These are phyloP conservation scores for Gouania willdenowi DNA, from an alignment of 2,797 vertebrate genomes.

Conservation along the genomic window DNA sequence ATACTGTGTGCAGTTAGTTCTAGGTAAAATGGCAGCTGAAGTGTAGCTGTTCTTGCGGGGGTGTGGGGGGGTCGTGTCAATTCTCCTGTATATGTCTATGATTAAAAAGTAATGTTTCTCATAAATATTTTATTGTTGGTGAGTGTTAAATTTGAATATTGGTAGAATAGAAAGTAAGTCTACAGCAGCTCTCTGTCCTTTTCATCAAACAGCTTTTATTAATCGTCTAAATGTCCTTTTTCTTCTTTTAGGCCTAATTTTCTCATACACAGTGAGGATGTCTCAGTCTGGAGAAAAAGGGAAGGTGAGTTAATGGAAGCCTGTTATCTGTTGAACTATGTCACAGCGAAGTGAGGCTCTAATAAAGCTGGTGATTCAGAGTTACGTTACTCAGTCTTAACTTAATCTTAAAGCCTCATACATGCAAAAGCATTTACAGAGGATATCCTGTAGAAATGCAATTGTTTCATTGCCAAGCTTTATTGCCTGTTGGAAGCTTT, in stretches of 20 bases:
- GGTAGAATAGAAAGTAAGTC: too few relatives aligned
- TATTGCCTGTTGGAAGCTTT: constrained; percentile 43
- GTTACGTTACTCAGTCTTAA: constrained; percentile 20
- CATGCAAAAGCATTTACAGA: constrained; percentile 41
- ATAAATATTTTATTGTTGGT: too few relatives aligned
- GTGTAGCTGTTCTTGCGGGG: too few relatives aligned
- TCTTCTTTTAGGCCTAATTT: constrained; percentile 31
- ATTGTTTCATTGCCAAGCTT: constrained; percentile 36
- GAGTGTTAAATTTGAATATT: too few relatives aligned
- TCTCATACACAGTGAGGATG: constrained; percentile 63
- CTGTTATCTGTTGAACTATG: not conserved
- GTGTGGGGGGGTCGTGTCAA: too few relatives aligned
- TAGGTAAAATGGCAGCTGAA: too few relatives aligned
- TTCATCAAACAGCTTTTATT: too few relatives aligned
- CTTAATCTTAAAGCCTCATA: constrained; percentile 45
- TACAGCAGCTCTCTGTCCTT: too few relatives aligned
- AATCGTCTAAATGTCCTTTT: not conserved
- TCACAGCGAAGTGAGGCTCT: not conserved
- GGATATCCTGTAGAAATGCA: constrained; percentile 62
- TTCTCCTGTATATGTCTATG: too few relatives aligned
- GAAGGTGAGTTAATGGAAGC: constrained; percentile 73
- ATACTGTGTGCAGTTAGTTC: too few relatives aligned
- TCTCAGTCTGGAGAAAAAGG: constrained; percentile 87
- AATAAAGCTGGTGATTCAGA: constrained; percentile 29
- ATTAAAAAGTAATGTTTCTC: too few relatives aligned